Base-by-base conservation (phyloP, 2,888 invertebrate genomes). In the Yponomeuta plumbellus region DNA sequence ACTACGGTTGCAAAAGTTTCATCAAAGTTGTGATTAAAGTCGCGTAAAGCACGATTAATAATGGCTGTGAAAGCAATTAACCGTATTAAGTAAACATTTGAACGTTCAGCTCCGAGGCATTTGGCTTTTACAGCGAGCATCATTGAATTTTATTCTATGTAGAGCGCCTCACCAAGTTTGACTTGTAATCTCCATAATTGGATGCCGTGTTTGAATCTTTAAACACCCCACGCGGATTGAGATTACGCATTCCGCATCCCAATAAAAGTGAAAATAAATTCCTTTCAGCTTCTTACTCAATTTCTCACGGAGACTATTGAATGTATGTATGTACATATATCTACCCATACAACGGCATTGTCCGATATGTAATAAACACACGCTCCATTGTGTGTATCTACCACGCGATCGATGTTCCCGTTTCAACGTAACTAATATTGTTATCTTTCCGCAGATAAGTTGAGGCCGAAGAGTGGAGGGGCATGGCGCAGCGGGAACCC, bases 381-480 rank as follows among this genome's bases (percentile, higher is more conserved):
- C 44, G 44, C 44, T 52, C 44, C 44, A 52, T 52, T 52, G 44
- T 65, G 70, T 67, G 75, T 87, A 88, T 88, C 88, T 88, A 84
- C 79, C 74, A 78, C 75, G 34, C 34, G 74, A 74, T 78, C 80
- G 77, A 78, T 86, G 52, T 11, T 44, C 61, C 23, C 22, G 11
- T 26, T 21, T 13, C 26, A 11, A 61, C 26, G 61, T 17, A 20
- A 40, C 63, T 44, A 87, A 87, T 84, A 80, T 83, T 70, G 84
- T 89, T 90, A 89, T 89, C 89, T 80, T 69, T 61, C 34, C 23
- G 26, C 79, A 88, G 89, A 89, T 89, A 89, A 89, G 83, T 82
- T 75, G 80, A 83, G 88, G 87, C 78, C 79, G 77, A 81, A 80
- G 71, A 76, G 80, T 73, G 73, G 76, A 75, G 75, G 73, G 74